Base-by-base conservation (phyloP, 2,113 vertebrate species). In the Bothrops jararaca region DNA sequence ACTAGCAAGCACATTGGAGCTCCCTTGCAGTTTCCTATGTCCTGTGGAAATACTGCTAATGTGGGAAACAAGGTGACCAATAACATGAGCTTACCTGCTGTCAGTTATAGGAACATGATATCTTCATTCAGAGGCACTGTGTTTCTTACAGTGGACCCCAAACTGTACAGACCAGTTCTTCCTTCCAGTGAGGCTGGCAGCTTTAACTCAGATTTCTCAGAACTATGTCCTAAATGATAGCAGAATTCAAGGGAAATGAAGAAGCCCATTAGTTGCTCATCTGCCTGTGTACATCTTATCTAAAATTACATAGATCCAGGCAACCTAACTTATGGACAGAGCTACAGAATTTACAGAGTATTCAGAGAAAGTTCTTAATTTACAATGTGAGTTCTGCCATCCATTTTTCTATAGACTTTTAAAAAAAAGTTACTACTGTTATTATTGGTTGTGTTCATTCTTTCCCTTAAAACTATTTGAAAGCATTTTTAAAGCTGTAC, bases 1-100 rank as follows among this genome's bases (percentile, higher is more conserved):
- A 92, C 87, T 91, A 95, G 93, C 94, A 94, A 95, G 15, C 56
- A 87, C 85, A 53, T 24, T 52, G 52, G 52, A 39, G 10, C 52
- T 39, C 20, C 34, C 9, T 39, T 50, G 20, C 11, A 9, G 11
- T 24, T 64, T 88, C 64, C 64, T 69, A 39, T 85, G 39, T 56
- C 3, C 42, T 80, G 11, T 85, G 57, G 34, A 60, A 64, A 24
- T 88, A 34, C 23, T 20, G 56, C 60, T 39, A 87, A 95, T 92
- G 90, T 91, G 94, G n/a, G 22, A 52, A 29, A 50, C 29, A 52
- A 34, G 12, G 29, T 15, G 56, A 74, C 22, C 50, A n/a, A 13
- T 34, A 29, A 24, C 20, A 34, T 50, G 64, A 86, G 1, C 57
- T 24, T 58, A 45, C 74, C 18, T 42, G 90, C 15, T 29, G 8